phyloP scores from a whole-genome alignment of 2,888 invertebrate species.

The Hipparchia sbordonii region DNA sequence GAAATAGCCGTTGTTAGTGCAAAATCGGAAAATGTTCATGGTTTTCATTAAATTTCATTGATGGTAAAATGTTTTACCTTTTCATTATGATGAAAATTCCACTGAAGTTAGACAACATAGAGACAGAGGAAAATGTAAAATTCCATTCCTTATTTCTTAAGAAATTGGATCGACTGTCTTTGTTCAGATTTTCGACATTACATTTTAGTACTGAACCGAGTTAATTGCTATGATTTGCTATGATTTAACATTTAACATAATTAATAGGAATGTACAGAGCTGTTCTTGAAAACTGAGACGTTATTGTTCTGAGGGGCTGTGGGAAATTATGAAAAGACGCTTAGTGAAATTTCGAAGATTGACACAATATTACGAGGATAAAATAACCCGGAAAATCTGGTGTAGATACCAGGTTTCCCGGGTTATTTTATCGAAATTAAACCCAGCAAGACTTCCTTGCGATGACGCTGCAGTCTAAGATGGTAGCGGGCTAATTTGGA shows the following conservation, averaged over 20 bases:
- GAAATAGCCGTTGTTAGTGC: conserved; percentile 18
- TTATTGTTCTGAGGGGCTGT: no score
- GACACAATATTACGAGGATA: no score
- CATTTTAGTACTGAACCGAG: not conserved
- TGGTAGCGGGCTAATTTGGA: no score
- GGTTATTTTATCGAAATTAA: no score
- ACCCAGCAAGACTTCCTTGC: no score
- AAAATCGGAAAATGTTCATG: conserved; percentile 21
- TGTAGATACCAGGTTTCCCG: no score
- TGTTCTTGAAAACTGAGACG: no score
- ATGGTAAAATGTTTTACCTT: conserved; percentile 1
- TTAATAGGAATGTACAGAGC: not conserved
- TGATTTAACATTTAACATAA: not conserved
- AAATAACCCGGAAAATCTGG: no score
- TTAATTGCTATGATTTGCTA: not conserved
- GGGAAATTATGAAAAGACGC: no score
- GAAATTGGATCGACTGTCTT: not conserved
- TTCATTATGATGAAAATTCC: conserved; percentile 1
- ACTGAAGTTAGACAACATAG: not conserved
- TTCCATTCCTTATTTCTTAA: not conserved
- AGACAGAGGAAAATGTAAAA: not conserved
- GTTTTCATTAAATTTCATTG: conserved; percentile 4
- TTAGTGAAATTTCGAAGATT: no score
- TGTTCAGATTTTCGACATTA: not conserved
- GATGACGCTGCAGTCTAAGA: no score